Evolutionary conservation across 2,888 invertebrate genomes (phyloP), one percentile per base, ranked within the genome.

Genomic region (Quadroppia sp.): DNA sequence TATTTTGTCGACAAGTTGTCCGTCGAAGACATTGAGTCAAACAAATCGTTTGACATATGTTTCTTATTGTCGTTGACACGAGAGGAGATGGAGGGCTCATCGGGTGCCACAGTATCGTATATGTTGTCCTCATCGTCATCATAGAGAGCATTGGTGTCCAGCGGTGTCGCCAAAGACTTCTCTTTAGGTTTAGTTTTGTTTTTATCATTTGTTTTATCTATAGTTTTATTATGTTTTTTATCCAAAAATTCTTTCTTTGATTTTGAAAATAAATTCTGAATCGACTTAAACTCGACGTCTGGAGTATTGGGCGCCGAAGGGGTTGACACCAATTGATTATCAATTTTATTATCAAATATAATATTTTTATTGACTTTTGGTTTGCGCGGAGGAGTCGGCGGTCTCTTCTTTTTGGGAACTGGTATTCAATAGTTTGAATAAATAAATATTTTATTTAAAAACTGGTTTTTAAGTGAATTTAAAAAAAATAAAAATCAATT

Each of bases 31-130:
- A 20, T 67, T n/a, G 67, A 40, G 13, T 36, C 36, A 20, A 42
- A 67, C 13, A 32, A 13, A 13, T 67, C 42, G 25, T 1, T 67
- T 20, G 20, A n/a, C 4, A 9, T 23, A 1, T 53, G 53, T 53
- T 53, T 53, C 20, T 32, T 61, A 36, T 9, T 61, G 6, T 36
- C 30, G 20, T 25, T 17, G n/a, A 28, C 6, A 36, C 42, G 2
- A 1, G 42, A 2, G 13, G 20, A 23, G 23, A 23, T n/a, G 1
- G 69, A 89, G 78, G 84, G 85, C 73, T 81, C 80, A 76, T 82
- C 82, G 74, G 84, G 82, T 13, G 79, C 85, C 79, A 86, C 86
- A 0, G 85, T 85, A 80, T 86, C 86, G 77, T 86, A 86, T 78
- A 85, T 85, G 20, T 75, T 75, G 48, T 71, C 74, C 61, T 76